Percentiles rank a stretch among this genome's conserved stretches.
Conservation (phyloP, 2,113 vertebrate species). For the Microcebus tavaratra region DNA sequence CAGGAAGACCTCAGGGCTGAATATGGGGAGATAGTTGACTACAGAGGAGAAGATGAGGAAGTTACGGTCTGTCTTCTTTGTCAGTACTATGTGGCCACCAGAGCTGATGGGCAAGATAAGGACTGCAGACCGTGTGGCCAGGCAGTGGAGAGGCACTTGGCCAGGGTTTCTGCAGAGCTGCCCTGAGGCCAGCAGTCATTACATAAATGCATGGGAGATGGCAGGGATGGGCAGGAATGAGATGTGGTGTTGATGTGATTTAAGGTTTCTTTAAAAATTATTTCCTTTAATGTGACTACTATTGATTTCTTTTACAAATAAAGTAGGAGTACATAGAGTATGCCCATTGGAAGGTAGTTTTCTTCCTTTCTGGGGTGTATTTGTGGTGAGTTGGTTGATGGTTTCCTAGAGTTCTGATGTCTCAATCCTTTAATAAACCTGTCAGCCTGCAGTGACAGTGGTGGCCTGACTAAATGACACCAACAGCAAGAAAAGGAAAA, state of each 20-base stretch:
- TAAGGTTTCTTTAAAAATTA: background rate
- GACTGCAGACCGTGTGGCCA: background rate
- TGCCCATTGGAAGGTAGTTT: background rate
- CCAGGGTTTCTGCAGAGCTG: background rate
- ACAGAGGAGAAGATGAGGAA: too few species aligned
- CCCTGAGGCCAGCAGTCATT: background rate
- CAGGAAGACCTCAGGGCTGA: background rate
- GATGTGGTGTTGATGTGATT: background rate
- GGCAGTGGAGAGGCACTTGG: background rate
- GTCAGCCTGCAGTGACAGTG: background rate
- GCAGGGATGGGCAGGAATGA: accelerated
- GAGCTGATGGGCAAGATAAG: background rate
- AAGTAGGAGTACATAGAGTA: background rate
- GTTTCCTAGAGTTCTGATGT: background rate
- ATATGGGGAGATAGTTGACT: too few species aligned
- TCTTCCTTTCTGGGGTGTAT: background rate
- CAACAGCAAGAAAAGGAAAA: background rate
- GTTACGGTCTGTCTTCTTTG: background rate
- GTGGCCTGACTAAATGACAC: background rate
- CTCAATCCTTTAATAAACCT: background rate
- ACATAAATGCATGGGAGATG: background rate
- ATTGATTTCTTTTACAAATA: background rate
- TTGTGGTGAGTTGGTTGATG: background rate
- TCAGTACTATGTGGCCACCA: background rate
- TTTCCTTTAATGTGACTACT: background rate